Conservation (phyloP, 35 echinoderm and acorn worm genomes). For the Lytechinus variegatus region DNA sequence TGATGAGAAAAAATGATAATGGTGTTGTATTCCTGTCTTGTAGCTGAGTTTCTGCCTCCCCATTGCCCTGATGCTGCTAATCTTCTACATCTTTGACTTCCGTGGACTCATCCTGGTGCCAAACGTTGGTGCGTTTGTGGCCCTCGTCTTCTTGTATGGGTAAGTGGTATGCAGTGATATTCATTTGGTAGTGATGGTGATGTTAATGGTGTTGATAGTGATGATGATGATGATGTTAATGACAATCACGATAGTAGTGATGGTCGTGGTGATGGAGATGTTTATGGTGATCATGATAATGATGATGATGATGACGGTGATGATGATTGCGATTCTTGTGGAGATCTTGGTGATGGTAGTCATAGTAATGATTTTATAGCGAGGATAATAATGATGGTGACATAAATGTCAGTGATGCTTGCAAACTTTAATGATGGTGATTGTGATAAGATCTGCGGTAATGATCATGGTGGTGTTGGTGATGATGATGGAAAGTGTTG, state of each 20-base stretch:
- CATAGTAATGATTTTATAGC: too few species aligned
- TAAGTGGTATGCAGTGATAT: neutral
- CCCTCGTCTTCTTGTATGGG: slow-evolving; percentile 56
- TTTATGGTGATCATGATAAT: neutral
- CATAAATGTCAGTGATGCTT: too few species aligned
- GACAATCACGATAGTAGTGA: neutral
- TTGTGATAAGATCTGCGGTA: neutral
- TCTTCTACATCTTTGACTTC: slow-evolving; percentile 49
- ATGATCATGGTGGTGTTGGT: too few species aligned
- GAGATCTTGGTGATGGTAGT: neutral
- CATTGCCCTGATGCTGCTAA: slow-evolving; percentile 31
- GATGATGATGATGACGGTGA: neutral
- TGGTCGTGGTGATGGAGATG: neutral
- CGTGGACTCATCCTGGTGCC: neutral
- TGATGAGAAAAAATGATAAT: too few species aligned
- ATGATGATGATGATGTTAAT: neutral
- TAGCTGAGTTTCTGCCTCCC: slow-evolving; percentile 48
- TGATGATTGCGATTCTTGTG: neutral
- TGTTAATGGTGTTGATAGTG: neutral
- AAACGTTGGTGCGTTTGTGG: slow-evolving; percentile 53
- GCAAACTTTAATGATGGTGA: neutral
- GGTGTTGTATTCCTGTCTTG: slow-evolving; percentile 2
- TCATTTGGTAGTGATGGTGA: neutral
- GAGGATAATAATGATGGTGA: too few species aligned
- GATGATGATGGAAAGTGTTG: too few species aligned